Conservation (phyloP, 2,113 vertebrate species). For the Cardinalis cardinalis region DNA sequence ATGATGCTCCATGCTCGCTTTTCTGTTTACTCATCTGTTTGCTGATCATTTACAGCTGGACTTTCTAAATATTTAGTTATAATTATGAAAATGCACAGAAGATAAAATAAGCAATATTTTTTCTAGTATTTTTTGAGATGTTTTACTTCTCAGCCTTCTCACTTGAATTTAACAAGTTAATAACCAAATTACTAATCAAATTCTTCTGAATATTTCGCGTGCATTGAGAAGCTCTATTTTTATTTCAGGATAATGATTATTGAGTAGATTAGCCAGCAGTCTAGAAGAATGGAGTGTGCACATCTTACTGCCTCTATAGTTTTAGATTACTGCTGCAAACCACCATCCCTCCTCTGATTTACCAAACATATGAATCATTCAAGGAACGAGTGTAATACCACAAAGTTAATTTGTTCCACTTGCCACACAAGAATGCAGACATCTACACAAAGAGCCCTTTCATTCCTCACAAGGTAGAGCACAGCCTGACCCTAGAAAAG, state of each 20-base stretch:
- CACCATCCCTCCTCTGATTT: not conserved
- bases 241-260: not conserved
- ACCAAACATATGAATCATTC: not conserved
- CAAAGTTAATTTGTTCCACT: constrained; percentile 5
- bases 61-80: not conserved
- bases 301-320: not conserved
- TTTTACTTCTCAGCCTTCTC: not conserved
- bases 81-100: not conserved
- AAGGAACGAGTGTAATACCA: not conserved
- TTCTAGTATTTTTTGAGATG: not conserved
- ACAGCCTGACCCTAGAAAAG: not conserved
- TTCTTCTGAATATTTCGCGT: not conserved
- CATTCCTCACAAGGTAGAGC: not conserved
- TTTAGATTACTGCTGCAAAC: not conserved
- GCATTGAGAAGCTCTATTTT: not conserved
- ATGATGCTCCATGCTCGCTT: not conserved
- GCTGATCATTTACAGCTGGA: not conserved
- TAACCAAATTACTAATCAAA: not conserved
- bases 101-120: not conserved
- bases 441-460: constrained; percentile 10
- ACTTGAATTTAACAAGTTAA: not conserved
- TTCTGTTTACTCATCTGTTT: not conserved
- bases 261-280: not conserved
- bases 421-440: not conserved
- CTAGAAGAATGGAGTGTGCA: not conserved